Conservation (phyloP, 2,797 vertebrate species). For the Dallia pectoralis region DNA sequence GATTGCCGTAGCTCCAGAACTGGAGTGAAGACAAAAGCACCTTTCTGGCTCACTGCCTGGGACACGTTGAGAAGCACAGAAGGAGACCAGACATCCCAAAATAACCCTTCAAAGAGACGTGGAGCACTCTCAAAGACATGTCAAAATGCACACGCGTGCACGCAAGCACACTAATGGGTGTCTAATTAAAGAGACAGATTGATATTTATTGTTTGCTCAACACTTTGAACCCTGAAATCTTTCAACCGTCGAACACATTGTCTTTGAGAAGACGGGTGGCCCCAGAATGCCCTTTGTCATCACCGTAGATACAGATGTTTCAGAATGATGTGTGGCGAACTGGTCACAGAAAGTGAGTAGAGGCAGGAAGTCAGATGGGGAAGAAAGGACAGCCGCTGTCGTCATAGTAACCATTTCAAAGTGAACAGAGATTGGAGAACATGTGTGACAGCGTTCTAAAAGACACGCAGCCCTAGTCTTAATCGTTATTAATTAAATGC, state of each 20-base stretch:
- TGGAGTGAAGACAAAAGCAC: not conserved
- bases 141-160: not conserved
- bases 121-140: not conserved
- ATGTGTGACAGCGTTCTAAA: not conserved
- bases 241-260: conserved; percentile 47
- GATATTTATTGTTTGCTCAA: not conserved
- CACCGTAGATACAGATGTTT: conserved; percentile 35
- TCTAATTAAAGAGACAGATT: not conserved
- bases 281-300: conserved; percentile 64
- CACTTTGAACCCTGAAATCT: conserved; percentile 42
- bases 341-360: conserved; percentile 55
- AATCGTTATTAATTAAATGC: not conserved
- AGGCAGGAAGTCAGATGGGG: conserved; percentile 65
- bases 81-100: not conserved
- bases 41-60: conserved; percentile 52
- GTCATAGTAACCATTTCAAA: not conserved
- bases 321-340: conserved; percentile 52
- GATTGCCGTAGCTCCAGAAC: not conserved
- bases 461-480: not conserved
- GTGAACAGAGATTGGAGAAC: conserved; percentile 27
- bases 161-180: not conserved
- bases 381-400: conserved; percentile 19
- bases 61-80: conserved; percentile 9
- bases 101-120: conserved; percentile 10
- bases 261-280: conserved; percentile 41